Conservation (phyloP, 2,797 vertebrate genomes). For the Mastacembelus armatus region DNA sequence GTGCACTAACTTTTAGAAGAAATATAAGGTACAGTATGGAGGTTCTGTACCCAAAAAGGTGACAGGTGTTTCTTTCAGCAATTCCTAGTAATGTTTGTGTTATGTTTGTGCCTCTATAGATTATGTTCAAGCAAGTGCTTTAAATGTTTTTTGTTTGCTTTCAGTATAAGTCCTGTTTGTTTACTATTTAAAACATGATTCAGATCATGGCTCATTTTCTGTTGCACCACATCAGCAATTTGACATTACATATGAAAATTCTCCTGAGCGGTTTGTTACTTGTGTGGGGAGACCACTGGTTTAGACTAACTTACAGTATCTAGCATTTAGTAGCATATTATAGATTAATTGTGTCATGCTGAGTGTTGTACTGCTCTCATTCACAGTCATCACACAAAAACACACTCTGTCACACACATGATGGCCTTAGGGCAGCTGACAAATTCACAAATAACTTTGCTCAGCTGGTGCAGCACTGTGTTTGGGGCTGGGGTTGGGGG, state of each 20-base stretch:
- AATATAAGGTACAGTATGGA: background rate
- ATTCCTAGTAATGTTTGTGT: no score
- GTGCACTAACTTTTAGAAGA: background rate
- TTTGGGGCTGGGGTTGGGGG: constrained; percentile 47
- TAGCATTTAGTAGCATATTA: constrained; percentile 48
- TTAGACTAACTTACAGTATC: constrained; percentile 29
- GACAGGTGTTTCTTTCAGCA: no score
- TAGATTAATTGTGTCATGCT: constrained; percentile 48
- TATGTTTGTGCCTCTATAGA: background rate
- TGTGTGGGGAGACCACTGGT: constrained; percentile 14
- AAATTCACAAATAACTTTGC: constrained; percentile 69
- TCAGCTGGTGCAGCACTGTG: constrained; percentile 46
- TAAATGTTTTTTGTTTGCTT: no score
- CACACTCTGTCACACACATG: constrained; percentile 47
- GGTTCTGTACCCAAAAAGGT: background rate
- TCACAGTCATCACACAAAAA: constrained; percentile 48
- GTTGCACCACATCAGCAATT: background rate
- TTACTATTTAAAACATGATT: background rate
- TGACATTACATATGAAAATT: background rate
- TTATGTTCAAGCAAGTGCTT: background rate
- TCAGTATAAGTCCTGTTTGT: no score
- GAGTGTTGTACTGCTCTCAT: constrained; percentile 45
- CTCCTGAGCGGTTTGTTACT: background rate
- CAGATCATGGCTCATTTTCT: background rate
- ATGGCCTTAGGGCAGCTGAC: constrained; percentile 61